Base-by-base conservation (phyloP, 2,797 vertebrate genomes). In the Rousettus madagascariensis region DNA sequence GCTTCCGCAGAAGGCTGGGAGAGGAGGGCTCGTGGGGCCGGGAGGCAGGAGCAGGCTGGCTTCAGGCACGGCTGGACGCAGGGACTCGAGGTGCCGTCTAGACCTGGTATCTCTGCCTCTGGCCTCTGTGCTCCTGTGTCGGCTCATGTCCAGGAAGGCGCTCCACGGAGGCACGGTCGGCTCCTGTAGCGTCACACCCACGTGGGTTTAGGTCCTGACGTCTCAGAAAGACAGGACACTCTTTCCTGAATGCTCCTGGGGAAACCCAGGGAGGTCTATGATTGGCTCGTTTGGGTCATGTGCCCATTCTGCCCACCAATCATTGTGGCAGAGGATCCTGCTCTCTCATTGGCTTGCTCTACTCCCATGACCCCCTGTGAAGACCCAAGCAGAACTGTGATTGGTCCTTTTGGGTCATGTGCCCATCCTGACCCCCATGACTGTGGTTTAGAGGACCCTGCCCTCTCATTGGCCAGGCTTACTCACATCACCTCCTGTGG, bases 1-100 rank as follows among this genome's bases (percentile, higher is more conserved):
- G 36, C 49, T 28, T n/a, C 17, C 7, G 57, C 1, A 2, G 30
- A 36, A 30, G 16, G n/a, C 7, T 1, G 0, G 77, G 75, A 51
- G 9, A 22, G 0, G 3, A 41, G 59, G 57, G 3, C 28, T 51
- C 3, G 1, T 0, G 24, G 13, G 30, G 28, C 36, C 2, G 7
- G 38, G 28, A 51, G 59, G 26, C 9, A 4, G 57, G 59, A 38
- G 33, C 9, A 2, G 3, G 57, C 6, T 2, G 49, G 63, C 38
- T 16, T 36, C 33, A 65, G 72, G 33, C 33, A 11, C 0, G 1
- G n/a, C 43, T 49, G 13, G 57, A 59, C 26, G 36, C 57, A 20
- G 72, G 57, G 33, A 19, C 43, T 19, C 41, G 8, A 22, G 53
- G n/a, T 36, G 33, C 51, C 1, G 1, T 38, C 26, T 2, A 10